These are phyloP conservation scores for Megamerina dolium DNA, from an alignment of 2,888 invertebrate species.

Conservation along the genomic window DNA sequence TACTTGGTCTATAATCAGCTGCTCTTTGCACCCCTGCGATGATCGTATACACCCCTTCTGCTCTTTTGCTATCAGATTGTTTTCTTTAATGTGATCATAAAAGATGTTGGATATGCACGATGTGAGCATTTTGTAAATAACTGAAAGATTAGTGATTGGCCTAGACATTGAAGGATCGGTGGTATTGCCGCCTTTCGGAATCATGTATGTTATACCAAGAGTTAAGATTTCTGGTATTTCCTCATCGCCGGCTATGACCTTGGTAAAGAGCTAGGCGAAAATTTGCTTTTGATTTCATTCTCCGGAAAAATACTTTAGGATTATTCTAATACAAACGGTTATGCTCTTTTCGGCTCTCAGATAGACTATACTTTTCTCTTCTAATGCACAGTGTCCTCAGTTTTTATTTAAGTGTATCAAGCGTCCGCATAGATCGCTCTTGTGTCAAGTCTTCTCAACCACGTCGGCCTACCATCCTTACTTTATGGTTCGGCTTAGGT, in stretches of 20 bases:
- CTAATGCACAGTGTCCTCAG: no score
- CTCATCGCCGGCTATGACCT: neutral
- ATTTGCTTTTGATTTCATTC: no score
- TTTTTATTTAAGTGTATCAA: no score
- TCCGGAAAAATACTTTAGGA: no score
- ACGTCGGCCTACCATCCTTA: no score
- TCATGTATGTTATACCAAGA: constrained; percentile 2
- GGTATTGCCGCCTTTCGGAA: neutral
- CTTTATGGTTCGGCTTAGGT: no score
- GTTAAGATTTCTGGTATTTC: constrained; percentile 1
- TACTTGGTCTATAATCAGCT: constrained; percentile 8
- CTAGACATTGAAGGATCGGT: constrained; percentile 3
- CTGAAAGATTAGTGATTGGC: constrained; percentile 12
- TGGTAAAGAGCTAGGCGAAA: no score
- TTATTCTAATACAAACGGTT: no score
- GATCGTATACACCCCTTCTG: constrained; percentile 13
- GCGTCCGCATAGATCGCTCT: no score
- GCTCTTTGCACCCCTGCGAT: constrained; percentile 12
- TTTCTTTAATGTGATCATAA: constrained; percentile 1
- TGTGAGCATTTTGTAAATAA: constrained; percentile 11
- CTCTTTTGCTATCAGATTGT: constrained; percentile 10
- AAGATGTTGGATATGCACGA: constrained; percentile 8
- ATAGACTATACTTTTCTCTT: no score
- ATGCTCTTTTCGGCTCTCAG: no score
- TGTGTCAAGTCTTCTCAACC: no score